Base-by-base conservation (phyloP, 2,113 vertebrate species). In the Meriones unguiculatus region DNA sequence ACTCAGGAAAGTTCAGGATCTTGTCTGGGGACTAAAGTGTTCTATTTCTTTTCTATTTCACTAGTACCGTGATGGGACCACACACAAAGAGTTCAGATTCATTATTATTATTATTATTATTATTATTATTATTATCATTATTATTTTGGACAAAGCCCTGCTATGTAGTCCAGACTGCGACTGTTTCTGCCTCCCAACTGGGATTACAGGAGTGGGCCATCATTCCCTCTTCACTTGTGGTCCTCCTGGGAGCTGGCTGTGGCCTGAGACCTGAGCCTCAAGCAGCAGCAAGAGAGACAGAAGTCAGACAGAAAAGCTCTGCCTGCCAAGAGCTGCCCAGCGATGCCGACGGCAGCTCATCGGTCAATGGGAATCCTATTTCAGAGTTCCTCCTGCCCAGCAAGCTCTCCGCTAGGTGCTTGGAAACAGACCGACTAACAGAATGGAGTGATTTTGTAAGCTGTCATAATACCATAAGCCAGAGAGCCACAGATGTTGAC, bases 391-490 rank as follows among this genome's bases (percentile, higher is more conserved):
- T 97, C 97, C 98, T 95, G 97, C 98, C 97, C 96, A 95, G 97
- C 97, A 89, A 96, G 97, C 75, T 98, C 88, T 98, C 98, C 95
- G 97, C 97, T 93, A 97, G 97, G 98, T 97, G 98, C 98, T 99
- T 99, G 98, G 98, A 99, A 99, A 99, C 98, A 99, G 98, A 99
- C 98, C 98, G 98, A 99, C 99, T 99, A 98, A 98, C 98, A 99
- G 98, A 99, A 99, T 99, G 98, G 99, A 99, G 98, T 99, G 99
- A 99, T 99, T 99, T 99, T 99, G 99, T 99, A 99, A 99, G 99
- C 99, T 99, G 99, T 98, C 98, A 98, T 99, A 99, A 99, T 99
- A 99, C 99, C 98, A 99, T 99, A 99, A 99, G 98, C 99, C 98
- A 98, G 98, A 98, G 99, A 98, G 99, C 99, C 98, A 98, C 98